phyloP scores from a whole-genome alignment of 2,797 vertebrate genomes.

The Morelia viridis region DNA sequence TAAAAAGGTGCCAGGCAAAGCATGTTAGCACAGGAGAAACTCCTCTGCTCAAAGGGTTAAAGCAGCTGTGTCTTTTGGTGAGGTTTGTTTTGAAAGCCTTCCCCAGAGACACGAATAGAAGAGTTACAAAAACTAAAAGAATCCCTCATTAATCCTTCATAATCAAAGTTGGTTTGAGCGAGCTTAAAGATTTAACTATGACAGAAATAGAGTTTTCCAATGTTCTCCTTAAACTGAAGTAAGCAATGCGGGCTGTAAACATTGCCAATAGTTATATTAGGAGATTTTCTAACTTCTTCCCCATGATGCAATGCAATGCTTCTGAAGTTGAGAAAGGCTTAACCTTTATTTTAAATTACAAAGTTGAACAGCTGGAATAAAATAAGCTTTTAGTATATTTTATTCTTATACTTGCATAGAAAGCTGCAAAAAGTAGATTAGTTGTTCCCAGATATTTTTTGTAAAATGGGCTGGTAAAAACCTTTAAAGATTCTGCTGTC shows the following conservation, averaged over 20 bases:
- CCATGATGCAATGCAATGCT: not conserved
- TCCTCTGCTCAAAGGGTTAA: not conserved
- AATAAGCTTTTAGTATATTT: not conserved
- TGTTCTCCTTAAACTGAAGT: slow-evolving; percentile 9
- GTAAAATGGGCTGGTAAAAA: not conserved
- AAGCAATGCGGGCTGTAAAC: slow-evolving; percentile 3
- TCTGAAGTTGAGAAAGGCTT: not conserved
- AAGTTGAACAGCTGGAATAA: not conserved
- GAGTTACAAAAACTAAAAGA: not conserved
- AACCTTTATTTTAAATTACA: not conserved
- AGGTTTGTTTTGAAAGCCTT: not conserved
- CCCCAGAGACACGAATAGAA: not conserved
- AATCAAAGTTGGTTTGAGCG: not conserved
- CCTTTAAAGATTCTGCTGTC: not conserved
- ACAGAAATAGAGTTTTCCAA: slow-evolving; percentile 18
- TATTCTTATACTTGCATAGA: not conserved
- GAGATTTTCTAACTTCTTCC: not conserved
- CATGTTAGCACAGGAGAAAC: not conserved
- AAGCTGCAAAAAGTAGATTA: not conserved
- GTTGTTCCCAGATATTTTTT: not conserved
- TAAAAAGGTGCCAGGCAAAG: not conserved
- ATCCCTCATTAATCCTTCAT: not conserved
- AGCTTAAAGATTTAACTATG: not conserved
- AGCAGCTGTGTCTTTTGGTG: not conserved
- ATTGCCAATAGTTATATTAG: not conserved